Base-by-base conservation (phyloP, 2,113 vertebrate genomes). In the Bungarus multicinctus region DNA sequence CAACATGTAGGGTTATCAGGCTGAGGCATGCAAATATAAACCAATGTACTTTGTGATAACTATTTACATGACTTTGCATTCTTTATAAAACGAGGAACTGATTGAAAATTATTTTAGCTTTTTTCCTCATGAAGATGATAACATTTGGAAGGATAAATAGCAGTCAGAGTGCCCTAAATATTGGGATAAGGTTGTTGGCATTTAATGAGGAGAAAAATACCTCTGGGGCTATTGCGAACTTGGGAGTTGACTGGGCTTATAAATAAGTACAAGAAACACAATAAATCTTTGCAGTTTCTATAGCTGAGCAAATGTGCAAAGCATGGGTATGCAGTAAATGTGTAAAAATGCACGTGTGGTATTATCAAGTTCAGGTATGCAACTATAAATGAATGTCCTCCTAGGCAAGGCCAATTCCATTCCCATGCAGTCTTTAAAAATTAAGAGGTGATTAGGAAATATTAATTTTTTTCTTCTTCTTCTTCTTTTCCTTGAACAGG, bases 401-500 rank as follows among this genome's bases (percentile, higher is more conserved):
- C 20, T 9, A 22, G 20, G 7, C 74, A 22, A 81, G 64, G 30
- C 52, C 25, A 53, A 27, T 23, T n/a, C 8, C 9, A 18, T 54
- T 3, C 14, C 4, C 14, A 1, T 18, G 45, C 57, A 52, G 39
- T 39, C 34, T 58, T 22, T 39, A 20, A 81, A 81, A 39, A 81
- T 39, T 43, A 81, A 22, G 74, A 81, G 3, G 74, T 81, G 34
- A 25, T 52, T 92, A 39, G 2, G 87, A 85, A 64, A 60, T 93
- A n/a, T n/a, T 90, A 95, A n/a, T 90, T 91, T 20, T 89, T 58
- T 50, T 50, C 47, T 50, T 88, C 1, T 53, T n/a, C n/a, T n/a
- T 95, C 16, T 12, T 91, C 58, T 95, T 97, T 7, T 88, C 23
- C 64, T 95, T 93, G 47, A 2, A 87, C 95, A 99, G 99, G 99